A percentile compares a stretch with the other conserved stretches of the same genome.
Conservation (phyloP, 2,888 invertebrate genomes). For the Sesia apiformis region DNA sequence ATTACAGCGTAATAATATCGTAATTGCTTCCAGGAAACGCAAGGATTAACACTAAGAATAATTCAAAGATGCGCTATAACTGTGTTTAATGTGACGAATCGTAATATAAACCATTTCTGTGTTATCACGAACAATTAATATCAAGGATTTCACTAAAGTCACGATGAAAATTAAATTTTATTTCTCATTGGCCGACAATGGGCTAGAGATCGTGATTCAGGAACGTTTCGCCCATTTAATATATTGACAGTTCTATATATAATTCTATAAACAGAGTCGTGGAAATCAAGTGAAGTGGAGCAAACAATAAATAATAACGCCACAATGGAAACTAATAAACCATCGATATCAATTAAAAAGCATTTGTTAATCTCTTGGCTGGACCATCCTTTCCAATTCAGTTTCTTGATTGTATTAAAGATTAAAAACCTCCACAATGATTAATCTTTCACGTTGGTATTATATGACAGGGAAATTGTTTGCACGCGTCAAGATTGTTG, state of each 20-base stretch:
- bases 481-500: too few species aligned
- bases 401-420: too few species aligned
- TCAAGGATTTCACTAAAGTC: constrained; percentile 28
- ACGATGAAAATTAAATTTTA: constrained; percentile 42
- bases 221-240: constrained; percentile 37
- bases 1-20: background rate
- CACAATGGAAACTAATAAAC: too few species aligned
- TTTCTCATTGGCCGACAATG: constrained; percentile 32
- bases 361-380: too few species aligned
- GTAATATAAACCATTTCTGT: background rate
- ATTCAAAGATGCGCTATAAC: too few species aligned
- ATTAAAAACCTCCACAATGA: too few species aligned
- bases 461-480: too few species aligned
- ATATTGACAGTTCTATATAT: constrained; percentile 16
- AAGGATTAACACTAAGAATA: background rate
- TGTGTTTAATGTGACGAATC: background rate
- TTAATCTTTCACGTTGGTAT: too few species aligned
- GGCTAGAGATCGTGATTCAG: constrained; percentile 39
- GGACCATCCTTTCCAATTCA: too few species aligned
- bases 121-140: constrained; percentile 49
- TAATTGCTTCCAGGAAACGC: background rate
- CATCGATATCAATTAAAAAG: too few species aligned
- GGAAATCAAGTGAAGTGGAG: constrained; percentile 4
- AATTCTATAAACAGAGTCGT: constrained; percentile 5
- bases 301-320: constrained; percentile 1